A percentile compares a stretch with the other conserved stretches of the same genome.
These are phyloP conservation scores for Stenichneumon culpator DNA, from an alignment of 2,888 invertebrate genomes.

Conservation along the genomic window DNA sequence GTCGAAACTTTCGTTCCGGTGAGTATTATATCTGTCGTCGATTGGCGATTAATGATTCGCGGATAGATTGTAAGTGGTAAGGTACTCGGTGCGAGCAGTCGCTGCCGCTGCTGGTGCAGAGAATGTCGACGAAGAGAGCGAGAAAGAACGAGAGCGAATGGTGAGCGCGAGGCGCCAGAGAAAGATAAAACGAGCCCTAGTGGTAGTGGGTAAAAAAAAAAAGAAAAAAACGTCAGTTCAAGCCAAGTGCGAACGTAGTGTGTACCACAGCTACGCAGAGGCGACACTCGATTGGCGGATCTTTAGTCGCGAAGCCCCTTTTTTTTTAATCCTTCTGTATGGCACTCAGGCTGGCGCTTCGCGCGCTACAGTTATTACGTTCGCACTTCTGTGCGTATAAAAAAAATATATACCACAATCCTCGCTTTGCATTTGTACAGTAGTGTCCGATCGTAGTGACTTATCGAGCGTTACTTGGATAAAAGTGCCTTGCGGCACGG, in stretches of 20 bases:
- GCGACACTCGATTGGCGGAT: conserved; percentile 13
- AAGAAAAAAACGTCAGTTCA: neutral
- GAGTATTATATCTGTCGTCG: conserved; percentile 31
- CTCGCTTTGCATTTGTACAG: conserved; percentile 3
- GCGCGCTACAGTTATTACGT: neutral
- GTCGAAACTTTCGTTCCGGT: conserved; percentile 25
- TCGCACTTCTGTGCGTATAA: neutral
- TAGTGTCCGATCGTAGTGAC: neutral
- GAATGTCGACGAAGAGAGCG: conserved; percentile 25
- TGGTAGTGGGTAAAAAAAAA: neutral
- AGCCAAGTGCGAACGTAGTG: neutral
- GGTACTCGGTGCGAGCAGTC: neutral
- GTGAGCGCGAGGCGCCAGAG: neutral
- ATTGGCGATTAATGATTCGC: conserved; percentile 32
- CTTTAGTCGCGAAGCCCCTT: conserved; percentile 3
- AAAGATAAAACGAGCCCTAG: neutral
- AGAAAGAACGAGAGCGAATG: conserved; percentile 16
- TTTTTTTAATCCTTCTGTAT: neutral
- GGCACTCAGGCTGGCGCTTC: conserved; percentile 6
- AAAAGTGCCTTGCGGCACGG: neutral
- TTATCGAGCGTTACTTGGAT: conserved; percentile 3
- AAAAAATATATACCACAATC: neutral
- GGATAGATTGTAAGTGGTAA: conserved; percentile 30
- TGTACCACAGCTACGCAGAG: neutral
- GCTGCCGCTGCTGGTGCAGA: conserved; percentile 17